Conservation (phyloP, 2,113 vertebrate species). For the Bombycilla garrulus region DNA sequence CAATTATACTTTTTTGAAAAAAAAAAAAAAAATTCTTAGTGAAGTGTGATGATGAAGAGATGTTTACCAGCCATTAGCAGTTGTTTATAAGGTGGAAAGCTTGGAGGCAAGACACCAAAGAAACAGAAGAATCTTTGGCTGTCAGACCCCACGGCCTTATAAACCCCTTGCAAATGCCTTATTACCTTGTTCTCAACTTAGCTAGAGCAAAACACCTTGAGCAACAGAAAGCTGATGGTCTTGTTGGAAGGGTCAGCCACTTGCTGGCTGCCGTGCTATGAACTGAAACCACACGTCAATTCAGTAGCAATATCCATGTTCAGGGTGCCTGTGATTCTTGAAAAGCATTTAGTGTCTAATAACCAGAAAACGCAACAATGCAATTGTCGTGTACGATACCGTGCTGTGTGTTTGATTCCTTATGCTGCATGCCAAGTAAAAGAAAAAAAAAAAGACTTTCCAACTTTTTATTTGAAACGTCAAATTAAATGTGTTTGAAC, state of each 20-base stretch:
- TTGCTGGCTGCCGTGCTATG: not conserved
- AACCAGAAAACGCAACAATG: conserved; percentile 66
- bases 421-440: conserved; percentile 66
- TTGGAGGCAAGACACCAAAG: conserved; percentile 56
- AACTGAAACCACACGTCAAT: conserved; percentile 44
- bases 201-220: conserved; percentile 59
- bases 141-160: conserved; percentile 50
- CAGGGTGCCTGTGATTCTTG: conserved; percentile 71
- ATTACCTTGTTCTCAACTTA: conserved; percentile 66
- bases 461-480: conserved; percentile 42
- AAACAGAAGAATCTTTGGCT: conserved; percentile 23
- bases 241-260: conserved; percentile 23
- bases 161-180: conserved; percentile 68
- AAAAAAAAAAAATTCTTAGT: not conserved
- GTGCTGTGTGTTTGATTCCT: conserved; percentile 42
- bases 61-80: conserved; percentile 68
- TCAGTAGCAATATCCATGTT: conserved; percentile 71
- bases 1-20: conserved; percentile 44
- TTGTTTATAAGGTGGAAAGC: conserved; percentile 52
- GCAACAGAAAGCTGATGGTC: conserved; percentile 29
- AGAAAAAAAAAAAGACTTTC: conserved; percentile 2
- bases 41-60: conserved; percentile 14
- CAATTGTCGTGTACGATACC: conserved; percentile 50
- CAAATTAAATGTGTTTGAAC: conserved; percentile 46
- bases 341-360: conserved; percentile 67